Evolutionary conservation across 1,140 invertebrate genomes (phyloP).

Genomic region (Cryptotermes secundus): DNA sequence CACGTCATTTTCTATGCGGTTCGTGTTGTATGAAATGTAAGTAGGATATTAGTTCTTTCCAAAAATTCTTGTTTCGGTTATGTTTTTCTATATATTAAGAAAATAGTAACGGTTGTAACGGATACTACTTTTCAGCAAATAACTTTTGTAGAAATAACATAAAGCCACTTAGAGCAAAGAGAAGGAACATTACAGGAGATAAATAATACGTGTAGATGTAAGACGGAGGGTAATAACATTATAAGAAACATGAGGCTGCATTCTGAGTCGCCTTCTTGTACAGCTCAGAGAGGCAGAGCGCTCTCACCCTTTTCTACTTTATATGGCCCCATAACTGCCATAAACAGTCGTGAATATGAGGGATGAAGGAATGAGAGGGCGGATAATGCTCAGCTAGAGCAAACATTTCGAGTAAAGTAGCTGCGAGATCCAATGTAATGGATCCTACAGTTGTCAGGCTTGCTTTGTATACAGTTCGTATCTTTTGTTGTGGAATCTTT

Average conservation of each 20-base stretch:
- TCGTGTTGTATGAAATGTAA: too few species aligned
- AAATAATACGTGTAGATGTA: conserved; percentile 20
- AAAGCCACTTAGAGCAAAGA: not conserved
- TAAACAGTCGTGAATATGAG: not conserved
- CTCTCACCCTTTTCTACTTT: not conserved
- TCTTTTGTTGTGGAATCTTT: not conserved
- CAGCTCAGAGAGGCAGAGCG: not conserved
- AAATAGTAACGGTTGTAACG: not conserved
- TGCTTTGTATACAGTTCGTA: not conserved
- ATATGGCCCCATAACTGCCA: conserved; percentile 4
- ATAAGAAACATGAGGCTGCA: not conserved
- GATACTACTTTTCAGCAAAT: not conserved
- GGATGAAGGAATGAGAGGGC: not conserved
- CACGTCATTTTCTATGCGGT: too few species aligned
- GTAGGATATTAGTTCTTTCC: too few species aligned
- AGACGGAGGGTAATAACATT: conserved; percentile 16
- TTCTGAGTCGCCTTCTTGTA: not conserved
- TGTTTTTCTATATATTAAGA: not conserved
- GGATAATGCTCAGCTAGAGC: not conserved
- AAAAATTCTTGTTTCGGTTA: too few species aligned
- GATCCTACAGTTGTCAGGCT: not conserved
- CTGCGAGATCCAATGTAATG: not conserved
- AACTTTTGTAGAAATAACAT: not conserved
- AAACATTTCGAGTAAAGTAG: not conserved
- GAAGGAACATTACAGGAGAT: not conserved